Base-by-base conservation (phyloP, 2,797 vertebrate species). In the Kryptolebias ocellatus region DNA sequence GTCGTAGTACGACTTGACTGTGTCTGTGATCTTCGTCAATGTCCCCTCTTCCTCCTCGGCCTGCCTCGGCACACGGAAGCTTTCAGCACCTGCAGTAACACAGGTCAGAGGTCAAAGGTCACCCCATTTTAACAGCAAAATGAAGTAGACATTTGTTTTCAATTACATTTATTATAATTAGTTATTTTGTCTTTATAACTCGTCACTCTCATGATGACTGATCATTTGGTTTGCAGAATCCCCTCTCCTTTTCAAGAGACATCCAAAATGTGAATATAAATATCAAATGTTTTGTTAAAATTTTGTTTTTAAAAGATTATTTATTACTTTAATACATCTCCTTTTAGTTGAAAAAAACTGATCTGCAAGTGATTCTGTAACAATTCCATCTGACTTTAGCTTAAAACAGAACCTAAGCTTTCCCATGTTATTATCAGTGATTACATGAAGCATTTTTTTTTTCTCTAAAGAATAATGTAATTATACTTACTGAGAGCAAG, bases 21-120 rank as follows among this genome's bases (percentile, higher is more conserved):
- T 29, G 9, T 39, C 64, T 16, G 88, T 61, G 16, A 94, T 7
- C 57, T 17, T 79, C 11, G 64, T 39, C 53, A 94, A 8, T 4
- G 88, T 74, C 2, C 91, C 94, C 16, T 34, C 6, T 14, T 85
- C 88, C 52, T 83, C 89, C 0, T 84, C 73, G 0, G 24, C 58
- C 64, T 93, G 65, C 76, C 93, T 90, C 0, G 67, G 28, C 68
- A 93, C 5, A n/a, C 90, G 94, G 76, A 92, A 92, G 64, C 93
- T 83, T 58, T 95, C 92, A 0, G 83, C 73, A 20, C 64, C 94
- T 94, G 61, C 28, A 59, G 45, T 44, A 20, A 64, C 66, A 24
- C 18, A 59, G 45, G 58, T 70, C 42, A 59, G 59, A 15, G 62
- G 12, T 67, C 42, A 28, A n/a, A 66, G 8, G 18, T 29, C 44